Evolutionary conservation across 64 coral and sea anemone species (phyloP).

Genomic region (Acropora yongei): DNA sequence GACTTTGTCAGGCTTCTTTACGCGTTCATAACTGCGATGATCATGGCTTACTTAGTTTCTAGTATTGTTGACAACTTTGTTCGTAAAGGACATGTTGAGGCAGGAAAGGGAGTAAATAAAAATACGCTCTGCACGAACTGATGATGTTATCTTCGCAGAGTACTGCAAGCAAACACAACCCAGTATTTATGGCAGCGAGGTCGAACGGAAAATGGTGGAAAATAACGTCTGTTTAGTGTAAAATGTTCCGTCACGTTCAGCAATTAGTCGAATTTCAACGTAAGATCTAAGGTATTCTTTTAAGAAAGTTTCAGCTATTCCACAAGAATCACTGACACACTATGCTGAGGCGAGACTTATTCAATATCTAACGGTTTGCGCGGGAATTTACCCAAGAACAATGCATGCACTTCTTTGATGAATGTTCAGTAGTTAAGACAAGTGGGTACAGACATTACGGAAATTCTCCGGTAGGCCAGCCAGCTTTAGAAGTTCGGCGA

Average conservation of each 20-base stretch:
- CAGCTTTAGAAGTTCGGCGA: constrained; percentile 35
- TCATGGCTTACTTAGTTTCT: background rate
- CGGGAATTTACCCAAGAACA: background rate
- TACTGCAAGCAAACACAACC: background rate
- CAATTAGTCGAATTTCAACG: constrained; percentile 5
- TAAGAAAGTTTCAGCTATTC: background rate
- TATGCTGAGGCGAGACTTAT: background rate
- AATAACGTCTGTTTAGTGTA: background rate
- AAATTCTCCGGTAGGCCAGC: background rate
- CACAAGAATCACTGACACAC: background rate
- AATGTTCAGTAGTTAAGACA: constrained; percentile 48
- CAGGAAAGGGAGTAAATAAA: background rate
- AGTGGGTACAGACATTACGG: constrained; percentile 40
- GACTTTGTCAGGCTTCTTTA: no score
- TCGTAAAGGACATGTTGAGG: background rate
- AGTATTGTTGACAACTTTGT: background rate
- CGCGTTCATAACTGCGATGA: no score
- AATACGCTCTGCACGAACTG: background rate
- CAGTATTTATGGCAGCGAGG: constrained; percentile 5
- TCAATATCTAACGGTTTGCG: background rate
- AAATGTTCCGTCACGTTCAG: constrained; percentile 26
- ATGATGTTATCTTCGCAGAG: background rate
- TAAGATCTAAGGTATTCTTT: background rate
- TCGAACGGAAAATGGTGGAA: background rate
- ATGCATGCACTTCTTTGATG: constrained; percentile 50